phyloP scores from a whole-genome alignment of 2,888 invertebrate species.

The Tridacna gigas region DNA sequence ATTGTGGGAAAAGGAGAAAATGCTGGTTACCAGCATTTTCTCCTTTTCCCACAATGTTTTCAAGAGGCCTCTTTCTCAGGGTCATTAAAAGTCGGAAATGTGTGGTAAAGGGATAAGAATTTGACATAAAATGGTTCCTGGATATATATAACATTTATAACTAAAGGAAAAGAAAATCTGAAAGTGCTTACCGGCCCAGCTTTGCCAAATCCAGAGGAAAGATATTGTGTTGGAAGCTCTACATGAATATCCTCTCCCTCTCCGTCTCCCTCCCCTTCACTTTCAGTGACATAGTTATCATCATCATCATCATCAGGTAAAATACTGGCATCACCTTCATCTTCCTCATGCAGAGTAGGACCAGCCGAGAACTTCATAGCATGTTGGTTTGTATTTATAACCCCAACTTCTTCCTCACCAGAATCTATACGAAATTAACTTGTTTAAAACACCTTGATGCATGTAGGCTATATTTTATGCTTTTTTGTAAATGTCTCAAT shows the following conservation, averaged over 20 bases:
- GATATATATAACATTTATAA: too few relatives aligned
- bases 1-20: too few relatives aligned
- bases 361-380: constrained; percentile 30
- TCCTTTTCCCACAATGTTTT: constrained; percentile 4
- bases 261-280: constrained; percentile 57
- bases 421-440: constrained; percentile 33
- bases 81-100: too few relatives aligned
- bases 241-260: constrained; percentile 40
- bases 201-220: constrained; percentile 6
- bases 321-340: constrained; percentile 49
- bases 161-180: too few relatives aligned
- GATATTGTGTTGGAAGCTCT: constrained; percentile 2
- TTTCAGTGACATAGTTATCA: constrained; percentile 55
- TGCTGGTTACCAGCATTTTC: too few relatives aligned
- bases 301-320: constrained; percentile 63
- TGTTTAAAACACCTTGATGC: too few relatives aligned
- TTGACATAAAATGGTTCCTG: too few relatives aligned
- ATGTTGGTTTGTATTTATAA: constrained; percentile 38
- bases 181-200: constrained; percentile 13
- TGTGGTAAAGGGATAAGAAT: too few relatives aligned
- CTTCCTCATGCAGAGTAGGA: constrained; percentile 39
- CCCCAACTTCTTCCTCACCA: constrained; percentile 40
- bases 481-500: too few relatives aligned
- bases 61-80: background rate
- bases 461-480: too few relatives aligned